Conservation (phyloP, 2,888 invertebrate species). For the Cerastoderma edule region DNA sequence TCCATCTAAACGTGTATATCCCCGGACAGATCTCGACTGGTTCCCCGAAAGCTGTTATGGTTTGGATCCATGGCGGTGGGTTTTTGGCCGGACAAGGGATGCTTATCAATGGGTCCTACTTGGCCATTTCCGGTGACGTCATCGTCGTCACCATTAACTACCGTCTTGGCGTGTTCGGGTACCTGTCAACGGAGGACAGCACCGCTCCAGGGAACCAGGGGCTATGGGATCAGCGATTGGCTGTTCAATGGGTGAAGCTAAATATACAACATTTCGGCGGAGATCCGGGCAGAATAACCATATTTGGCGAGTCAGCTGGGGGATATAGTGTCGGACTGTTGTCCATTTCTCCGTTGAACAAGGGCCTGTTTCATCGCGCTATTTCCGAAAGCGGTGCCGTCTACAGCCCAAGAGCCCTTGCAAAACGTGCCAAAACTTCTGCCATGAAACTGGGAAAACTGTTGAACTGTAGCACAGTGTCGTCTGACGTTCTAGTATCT, state of each 20-base stretch:
- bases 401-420: constrained; percentile 88
- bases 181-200: constrained; percentile 59
- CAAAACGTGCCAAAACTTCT: constrained; percentile 32
- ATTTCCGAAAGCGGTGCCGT: constrained; percentile 84
- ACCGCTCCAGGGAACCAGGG: constrained; percentile 64
- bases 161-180: constrained; percentile 69
- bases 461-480: constrained; percentile 38
- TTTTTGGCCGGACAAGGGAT: constrained; percentile 63
- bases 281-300: constrained; percentile 56
- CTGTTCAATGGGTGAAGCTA: constrained; percentile 67
- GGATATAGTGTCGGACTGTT: constrained; percentile 64
- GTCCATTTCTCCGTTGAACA: constrained; percentile 53
- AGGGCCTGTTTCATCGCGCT: constrained; percentile 62
- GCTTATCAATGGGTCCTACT: constrained; percentile 60
- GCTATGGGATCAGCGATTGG: constrained; percentile 67
- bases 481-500: constrained; percentile 17
- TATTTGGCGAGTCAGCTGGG: constrained; percentile 72
- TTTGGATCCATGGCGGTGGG: constrained; percentile 73
- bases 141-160: constrained; percentile 71
- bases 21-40: constrained; percentile 46
- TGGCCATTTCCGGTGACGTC: constrained; percentile 63
- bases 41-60: constrained; percentile 60
- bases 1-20: constrained; percentile 65
- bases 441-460: constrained; percentile 43
- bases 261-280: constrained; percentile 70